Evolutionary conservation across 1,140 invertebrate species (phyloP), one percentile per base, ranked within the genome.

Genomic region (Drosophila obscura): DNA sequence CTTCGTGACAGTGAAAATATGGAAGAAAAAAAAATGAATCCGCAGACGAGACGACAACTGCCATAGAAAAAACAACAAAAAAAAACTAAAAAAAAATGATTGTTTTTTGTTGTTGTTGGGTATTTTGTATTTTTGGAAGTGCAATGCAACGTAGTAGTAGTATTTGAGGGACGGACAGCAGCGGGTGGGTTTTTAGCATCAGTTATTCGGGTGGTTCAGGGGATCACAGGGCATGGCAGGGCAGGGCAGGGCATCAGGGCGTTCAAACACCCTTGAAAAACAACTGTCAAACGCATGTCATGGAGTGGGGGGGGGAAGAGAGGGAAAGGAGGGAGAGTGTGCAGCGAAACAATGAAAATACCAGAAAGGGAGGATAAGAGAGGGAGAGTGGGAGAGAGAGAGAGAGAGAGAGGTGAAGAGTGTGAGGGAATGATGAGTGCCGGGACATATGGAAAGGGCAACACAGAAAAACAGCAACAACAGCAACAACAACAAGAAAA

Each of bases 211-310:
- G 61, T 63, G 68, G 69, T 19, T 60, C 56, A 50, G 60, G 61
- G 35, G 35, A 39, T 39, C 35, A 39, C 22, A 4, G 22, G 35
- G 11, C 35, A 39, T 13, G 35, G 11, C 35, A 39, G 0, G 19
- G 19, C 19, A 19, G 19, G 28, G 28, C 31, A 35, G 31, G 35
- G 11, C 35, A 39, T 39, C 35, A 39, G 35, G 35, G 35, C 35
- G 35, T 59, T 61, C 74, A 83, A 83, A 83, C 80, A 83, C 80
- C 80, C 80, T 83, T 76, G 80, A 80, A 84, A 83, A 80, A 68
- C 72, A 84, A 83, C 80, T 83, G 80, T 83, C 80, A 84, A 83
- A 84, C 80, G 80, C 80, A 83, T 80, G 84, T 80, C 43, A 46
- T 64, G 41, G 73, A 24, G 19, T 1, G 19, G 19, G 19, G 19